Conservation (phyloP, 2,113 vertebrate species). For the Ibidorhyncha struthersii region DNA sequence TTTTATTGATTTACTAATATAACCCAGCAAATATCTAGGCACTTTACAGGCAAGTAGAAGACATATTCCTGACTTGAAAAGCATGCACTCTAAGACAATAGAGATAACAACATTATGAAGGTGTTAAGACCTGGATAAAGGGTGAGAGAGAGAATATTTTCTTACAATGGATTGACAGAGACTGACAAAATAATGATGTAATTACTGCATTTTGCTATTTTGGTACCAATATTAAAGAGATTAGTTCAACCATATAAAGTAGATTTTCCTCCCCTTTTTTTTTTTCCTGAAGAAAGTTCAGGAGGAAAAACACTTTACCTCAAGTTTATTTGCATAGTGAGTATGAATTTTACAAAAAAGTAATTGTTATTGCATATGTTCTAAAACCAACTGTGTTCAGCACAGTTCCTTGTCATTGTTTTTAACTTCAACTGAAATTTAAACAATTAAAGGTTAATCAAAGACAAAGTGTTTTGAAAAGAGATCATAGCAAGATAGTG, state of each 20-base stretch:
- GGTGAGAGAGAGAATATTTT: slow-evolving; percentile 43
- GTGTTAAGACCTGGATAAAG: slow-evolving; percentile 66
- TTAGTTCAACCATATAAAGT: not conserved
- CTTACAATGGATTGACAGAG: slow-evolving; percentile 55
- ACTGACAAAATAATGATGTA: slow-evolving; percentile 71
- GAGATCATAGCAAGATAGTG: slow-evolving; percentile 1
- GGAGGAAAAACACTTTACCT: not conserved
- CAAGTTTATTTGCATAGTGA: not conserved
- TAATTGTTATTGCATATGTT: not conserved
- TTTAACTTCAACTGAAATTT: slow-evolving; percentile 28
- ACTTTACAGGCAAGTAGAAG: not conserved
- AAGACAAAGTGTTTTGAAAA: slow-evolving; percentile 44
- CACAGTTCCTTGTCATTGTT: not conserved
- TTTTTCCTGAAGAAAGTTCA: not conserved
- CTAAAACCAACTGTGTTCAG: not conserved
- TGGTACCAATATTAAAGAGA: slow-evolving; percentile 49
- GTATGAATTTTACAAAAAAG: not conserved
- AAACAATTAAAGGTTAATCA: slow-evolving; percentile 61
- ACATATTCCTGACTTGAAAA: not conserved
- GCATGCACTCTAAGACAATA: not conserved
- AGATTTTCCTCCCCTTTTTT: not conserved
- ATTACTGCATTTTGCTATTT: slow-evolving; percentile 70
- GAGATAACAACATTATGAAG: slow-evolving; percentile 9
- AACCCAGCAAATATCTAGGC: not conserved
- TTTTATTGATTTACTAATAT: not conserved